Percentiles rank a stretch among this genome's conserved stretches.
Conservation (phyloP, 1,140 invertebrate genomes). For the Tetramorium parvispinum region DNA sequence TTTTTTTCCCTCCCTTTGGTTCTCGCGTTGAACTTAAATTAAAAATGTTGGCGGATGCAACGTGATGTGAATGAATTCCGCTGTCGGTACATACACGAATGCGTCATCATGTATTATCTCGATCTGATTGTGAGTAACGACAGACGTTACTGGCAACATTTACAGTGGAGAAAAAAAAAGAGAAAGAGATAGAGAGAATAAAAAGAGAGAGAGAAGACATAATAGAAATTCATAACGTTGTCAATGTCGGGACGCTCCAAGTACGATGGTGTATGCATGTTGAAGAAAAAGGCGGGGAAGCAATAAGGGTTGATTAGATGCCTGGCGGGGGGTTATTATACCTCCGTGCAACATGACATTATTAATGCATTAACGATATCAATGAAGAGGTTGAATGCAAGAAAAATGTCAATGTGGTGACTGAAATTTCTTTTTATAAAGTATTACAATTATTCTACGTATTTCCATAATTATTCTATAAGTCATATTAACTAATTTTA, state of each 20-base stretch:
- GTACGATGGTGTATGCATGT: neutral
- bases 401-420: neutral
- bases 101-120: neutral
- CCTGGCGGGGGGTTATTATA: slow-evolving; percentile 18
- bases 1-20: slow-evolving; percentile 20
- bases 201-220: neutral
- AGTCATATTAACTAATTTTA: neutral
- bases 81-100: neutral
- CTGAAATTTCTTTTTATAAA: neutral
- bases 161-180: neutral
- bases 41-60: slow-evolving; percentile 68
- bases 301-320: slow-evolving; percentile 49
- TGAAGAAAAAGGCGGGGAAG: neutral
- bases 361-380: slow-evolving; percentile 44
- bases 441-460: neutral
- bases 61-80: slow-evolving; percentile 63
- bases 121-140: neutral
- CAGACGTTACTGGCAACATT: slow-evolving; percentile 40
- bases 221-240: slow-evolving; percentile 44
- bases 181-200: neutral
- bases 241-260: neutral
- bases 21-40: slow-evolving; percentile 68
- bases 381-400: neutral
- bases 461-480: neutral
- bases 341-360: slow-evolving; percentile 16